Conservation (phyloP, 2,797 vertebrate genomes). For the Lepidocolaptes lacrymiger region DNA sequence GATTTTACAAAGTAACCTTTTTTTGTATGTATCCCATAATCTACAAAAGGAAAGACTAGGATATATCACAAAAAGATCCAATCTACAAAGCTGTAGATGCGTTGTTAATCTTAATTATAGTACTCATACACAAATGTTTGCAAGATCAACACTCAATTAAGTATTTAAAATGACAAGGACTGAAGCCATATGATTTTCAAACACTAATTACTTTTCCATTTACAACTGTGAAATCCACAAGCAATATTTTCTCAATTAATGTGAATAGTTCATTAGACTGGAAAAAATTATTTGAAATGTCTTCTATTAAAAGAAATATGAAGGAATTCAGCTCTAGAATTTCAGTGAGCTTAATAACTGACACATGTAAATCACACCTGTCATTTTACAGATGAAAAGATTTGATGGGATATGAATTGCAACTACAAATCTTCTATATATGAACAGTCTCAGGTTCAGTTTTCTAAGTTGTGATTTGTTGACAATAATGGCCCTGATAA, state of each 20-base stretch:
- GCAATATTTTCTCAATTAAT: constrained; percentile 34
- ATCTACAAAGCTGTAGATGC: neutral
- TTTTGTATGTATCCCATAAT: neutral
- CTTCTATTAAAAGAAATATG: constrained; percentile 6
- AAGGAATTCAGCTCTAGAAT: constrained; percentile 23
- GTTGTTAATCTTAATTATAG: constrained; percentile 3
- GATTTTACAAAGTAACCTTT: neutral
- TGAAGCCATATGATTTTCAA: constrained; percentile 35
- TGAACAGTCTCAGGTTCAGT: neutral
- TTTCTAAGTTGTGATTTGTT: constrained; percentile 21
- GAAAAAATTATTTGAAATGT: neutral
- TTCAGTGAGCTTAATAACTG: neutral
- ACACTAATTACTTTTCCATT: constrained; percentile 40
- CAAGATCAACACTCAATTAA: constrained; percentile 7
- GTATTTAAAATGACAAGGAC: constrained; percentile 8
- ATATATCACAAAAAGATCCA: neutral
- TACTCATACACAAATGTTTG: neutral
- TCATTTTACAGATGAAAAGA: constrained; percentile 48
- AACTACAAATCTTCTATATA: constrained; percentile 29
- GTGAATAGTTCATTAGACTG: neutral
- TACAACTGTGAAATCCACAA: neutral
- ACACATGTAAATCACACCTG: constrained; percentile 23
- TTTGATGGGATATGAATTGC: constrained; percentile 41
- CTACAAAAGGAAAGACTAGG: neutral
- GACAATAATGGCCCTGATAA: constrained; percentile 36